Base-by-base conservation (phyloP, 2,797 vertebrate genomes). In the Sylvia borin region DNA sequence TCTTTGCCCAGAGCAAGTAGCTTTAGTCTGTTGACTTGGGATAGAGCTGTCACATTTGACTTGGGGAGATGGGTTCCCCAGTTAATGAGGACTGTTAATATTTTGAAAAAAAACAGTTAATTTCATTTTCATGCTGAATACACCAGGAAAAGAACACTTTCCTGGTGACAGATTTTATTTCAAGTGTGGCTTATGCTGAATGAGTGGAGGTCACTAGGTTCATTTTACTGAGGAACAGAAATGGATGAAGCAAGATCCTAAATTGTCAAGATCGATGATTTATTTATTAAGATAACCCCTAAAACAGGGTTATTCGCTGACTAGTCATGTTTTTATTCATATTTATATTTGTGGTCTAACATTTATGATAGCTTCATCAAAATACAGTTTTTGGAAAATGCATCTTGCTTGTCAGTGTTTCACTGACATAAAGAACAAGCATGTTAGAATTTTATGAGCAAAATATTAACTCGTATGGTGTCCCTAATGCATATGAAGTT, bases 251-350 rank as follows among this genome's bases (percentile, higher is more conserved):
- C 16, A 13, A 74, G 85, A 78, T 61, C 76, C 75, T 92, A 51
- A 89, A 90, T 0, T 3, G 61, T 31, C 81, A 93, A 86, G 61
- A 93, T 57, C 40, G 13, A 75, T 25, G 40, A 9, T 95, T 94
- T 92, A 87, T 96, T 97, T 91, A 92, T 88, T 76, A 68, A 94
- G 51, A 96, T 80, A 92, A 91, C 45, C 61, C 76, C 68, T 95
- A 85, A 94, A 94, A 73, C 68, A 90, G 91, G 34, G 27, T 90
- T 73, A 36, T 83, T 78, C n/a, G 2, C 55, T 94, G 81, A 65
- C 55, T 88, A 89, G 29, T 85, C 68, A 13, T 89, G 57, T 50
- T 93, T 95, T 54, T 36, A 68, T 48, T 78, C 34, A 4, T 40
- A 14, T 85, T 92, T 96, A 31, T 93, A 61, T 53, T 61, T 81